Percentiles rank a stretch among this genome's conserved stretches.
Evolutionary conservation across 2,113 vertebrate species (phyloP).

Genomic region (Malurus elegans): DNA sequence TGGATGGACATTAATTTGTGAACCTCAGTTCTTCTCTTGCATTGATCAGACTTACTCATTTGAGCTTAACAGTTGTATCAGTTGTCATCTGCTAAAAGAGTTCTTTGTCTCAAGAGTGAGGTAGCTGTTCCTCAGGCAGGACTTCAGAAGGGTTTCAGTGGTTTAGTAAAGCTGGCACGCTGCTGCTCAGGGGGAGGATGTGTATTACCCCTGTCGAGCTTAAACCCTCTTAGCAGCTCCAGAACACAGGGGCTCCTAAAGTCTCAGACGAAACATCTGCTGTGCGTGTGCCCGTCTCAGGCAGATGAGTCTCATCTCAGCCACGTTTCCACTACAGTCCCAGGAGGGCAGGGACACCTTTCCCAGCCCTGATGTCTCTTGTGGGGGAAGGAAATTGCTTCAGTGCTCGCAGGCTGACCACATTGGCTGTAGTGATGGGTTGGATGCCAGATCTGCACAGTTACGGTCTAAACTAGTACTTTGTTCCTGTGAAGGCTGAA

Average conservation of each 20-base stretch:
- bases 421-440: too few relatives aligned
- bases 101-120: neutral
- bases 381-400: neutral
- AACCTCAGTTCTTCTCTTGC: neutral
- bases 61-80: neutral
- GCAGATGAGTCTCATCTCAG: neutral
- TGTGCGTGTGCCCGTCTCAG: fast-evolving
- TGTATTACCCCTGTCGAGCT: neutral
- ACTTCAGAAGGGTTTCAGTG: neutral
- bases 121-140: neutral
- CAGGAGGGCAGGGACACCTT: neutral
- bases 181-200: too few relatives aligned
- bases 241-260: fast-evolving
- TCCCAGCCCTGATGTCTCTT: neutral
- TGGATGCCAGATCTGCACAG: neutral
- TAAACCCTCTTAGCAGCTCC: neutral
- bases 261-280: neutral
- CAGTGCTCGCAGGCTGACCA: neutral
- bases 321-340: fast-evolving
- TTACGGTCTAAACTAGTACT: neutral
- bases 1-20: fast-evolving
- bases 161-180: neutral
- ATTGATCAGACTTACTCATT: fast-evolving
- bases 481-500: neutral
- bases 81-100: too few relatives aligned